A percentile compares a stretch with the other conserved stretches of the same genome.
Evolutionary conservation across 2,888 invertebrate species (phyloP).

Genomic region (Poecilus cupreus): DNA sequence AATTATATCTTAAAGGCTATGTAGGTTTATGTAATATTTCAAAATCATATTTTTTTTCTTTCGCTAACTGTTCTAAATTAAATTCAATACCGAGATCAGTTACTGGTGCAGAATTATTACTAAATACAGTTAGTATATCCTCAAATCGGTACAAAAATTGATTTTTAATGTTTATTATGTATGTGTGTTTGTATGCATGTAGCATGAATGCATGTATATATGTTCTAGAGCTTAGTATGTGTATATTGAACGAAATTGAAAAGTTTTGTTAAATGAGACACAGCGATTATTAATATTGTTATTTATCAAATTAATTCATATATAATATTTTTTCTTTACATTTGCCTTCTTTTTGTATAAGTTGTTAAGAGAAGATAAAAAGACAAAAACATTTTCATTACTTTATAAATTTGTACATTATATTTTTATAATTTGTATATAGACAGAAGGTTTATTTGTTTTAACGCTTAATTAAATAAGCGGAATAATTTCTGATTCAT

Average conservation of each 20-base stretch:
- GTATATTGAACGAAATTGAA: neutral
- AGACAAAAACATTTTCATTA: neutral
- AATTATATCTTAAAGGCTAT: neutral
- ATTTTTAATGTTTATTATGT: conserved; percentile 23
- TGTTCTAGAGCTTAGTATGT: neutral
- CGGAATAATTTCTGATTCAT: neutral
- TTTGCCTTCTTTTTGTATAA: neutral
- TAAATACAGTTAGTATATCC: conserved; percentile 35
- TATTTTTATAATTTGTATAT: conserved; percentile 24
- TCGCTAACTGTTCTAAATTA: conserved; percentile 11
- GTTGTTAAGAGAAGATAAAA: neutral
- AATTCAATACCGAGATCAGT: neutral
- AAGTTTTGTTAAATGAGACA: conserved; percentile 13
- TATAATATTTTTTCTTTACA: neutral
- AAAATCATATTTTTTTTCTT: neutral
- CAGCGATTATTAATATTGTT: conserved; percentile 1
- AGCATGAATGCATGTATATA: neutral
- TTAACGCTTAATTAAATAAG: neutral
- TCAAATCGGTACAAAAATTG: conserved; percentile 39
- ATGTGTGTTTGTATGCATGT: neutral
- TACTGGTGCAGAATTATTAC: conserved; percentile 30
- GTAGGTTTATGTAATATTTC: neutral
- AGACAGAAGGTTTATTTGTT: neutral
- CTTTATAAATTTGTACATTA: neutral
- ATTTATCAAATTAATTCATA: neutral